Base-by-base conservation (phyloP, 2,797 vertebrate genomes). In the Salmo trutta region DNA sequence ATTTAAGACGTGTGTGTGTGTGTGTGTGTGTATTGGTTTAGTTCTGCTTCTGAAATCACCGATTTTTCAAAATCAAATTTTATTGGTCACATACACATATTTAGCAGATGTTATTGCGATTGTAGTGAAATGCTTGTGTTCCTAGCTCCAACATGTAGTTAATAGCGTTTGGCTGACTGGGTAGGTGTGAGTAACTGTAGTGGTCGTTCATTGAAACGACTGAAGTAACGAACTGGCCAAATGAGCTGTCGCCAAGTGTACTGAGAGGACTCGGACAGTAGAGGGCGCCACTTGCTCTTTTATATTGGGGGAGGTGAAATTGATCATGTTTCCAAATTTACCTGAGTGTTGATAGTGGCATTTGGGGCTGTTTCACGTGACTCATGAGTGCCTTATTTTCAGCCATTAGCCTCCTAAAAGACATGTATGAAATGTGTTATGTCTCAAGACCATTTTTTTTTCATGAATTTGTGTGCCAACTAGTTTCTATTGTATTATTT, bases 211-310 rank as follows among this genome's bases (percentile, higher is more conserved):
- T 67, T 54, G 51, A 53, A 72, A n/a, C 1, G 41, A 47, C 41
- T 47, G 41, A 14, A 47, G 41, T 47, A 47, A 47, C 41, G 2
- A 1, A 24, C 51, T 12, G 3, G 24, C 29, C 52, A 54, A 21
- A 41, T 33, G 54, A 33, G 17, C 21, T 29, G n/a, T 19, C 7
- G 19, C 19, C 5, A 83, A 75, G 75, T 36, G 16, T 80, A 83
- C 66, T 70, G 82, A 85, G 71, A 56, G 52, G 82, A 80, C 72
- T 76, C 73, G 29, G 82, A 86, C 86, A 86, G 87, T 84, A 87
- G 83, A 82, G 85, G 89, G 83, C 52, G 62, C 71, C 83, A 79
- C 84, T 87, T 59, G 88, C 90, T 90, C 89, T 68, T n/a, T 52
- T 52, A 24, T 24, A 21, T 31, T 71, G 21, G 24, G 15, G 2